These are phyloP conservation scores for Electrona antarctica DNA, from an alignment of 2,113 vertebrate species.

Conservation along the genomic window DNA sequence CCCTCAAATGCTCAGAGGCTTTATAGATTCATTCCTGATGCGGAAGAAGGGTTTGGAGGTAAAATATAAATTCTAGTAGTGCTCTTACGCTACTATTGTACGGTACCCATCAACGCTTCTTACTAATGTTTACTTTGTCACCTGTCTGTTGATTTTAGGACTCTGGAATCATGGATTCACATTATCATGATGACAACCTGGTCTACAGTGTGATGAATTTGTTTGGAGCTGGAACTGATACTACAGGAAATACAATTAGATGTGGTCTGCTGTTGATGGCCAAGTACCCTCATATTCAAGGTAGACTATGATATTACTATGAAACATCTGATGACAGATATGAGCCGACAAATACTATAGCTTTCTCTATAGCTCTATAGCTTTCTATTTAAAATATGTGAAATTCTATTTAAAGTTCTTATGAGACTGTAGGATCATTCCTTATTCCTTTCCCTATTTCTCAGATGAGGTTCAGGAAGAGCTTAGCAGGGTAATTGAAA, in stretches of 20 bases:
- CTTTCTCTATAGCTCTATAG: no score
- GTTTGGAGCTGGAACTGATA: constrained; percentile 74
- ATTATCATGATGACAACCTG: constrained; percentile 64
- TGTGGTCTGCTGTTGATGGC: constrained; percentile 76
- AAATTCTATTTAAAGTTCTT: not conserved
- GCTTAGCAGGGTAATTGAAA: constrained; percentile 63
- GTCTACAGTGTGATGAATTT: constrained; percentile 53
- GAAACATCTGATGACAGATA: not conserved
- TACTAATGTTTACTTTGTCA: not conserved
- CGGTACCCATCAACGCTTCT: not conserved
- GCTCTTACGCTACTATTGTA: not conserved
- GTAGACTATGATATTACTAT: constrained; percentile 46
- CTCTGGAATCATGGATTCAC: constrained; percentile 7
- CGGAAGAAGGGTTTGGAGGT: constrained; percentile 63
- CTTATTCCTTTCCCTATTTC: not conserved
- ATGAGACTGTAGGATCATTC: not conserved
- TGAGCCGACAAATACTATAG: not conserved
- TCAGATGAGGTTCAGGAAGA: constrained; percentile 73
- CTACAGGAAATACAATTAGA: constrained; percentile 63
- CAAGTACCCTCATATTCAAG: constrained; percentile 78
- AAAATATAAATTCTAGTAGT: not conserved
- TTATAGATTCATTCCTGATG: constrained; percentile 72
- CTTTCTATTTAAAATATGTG: no score
- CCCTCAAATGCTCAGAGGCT: constrained; percentile 49
- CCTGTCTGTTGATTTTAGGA: constrained; percentile 31